phyloP scores from a whole-genome alignment of 2,888 invertebrate genomes.

The Azorinus chamasolen region DNA sequence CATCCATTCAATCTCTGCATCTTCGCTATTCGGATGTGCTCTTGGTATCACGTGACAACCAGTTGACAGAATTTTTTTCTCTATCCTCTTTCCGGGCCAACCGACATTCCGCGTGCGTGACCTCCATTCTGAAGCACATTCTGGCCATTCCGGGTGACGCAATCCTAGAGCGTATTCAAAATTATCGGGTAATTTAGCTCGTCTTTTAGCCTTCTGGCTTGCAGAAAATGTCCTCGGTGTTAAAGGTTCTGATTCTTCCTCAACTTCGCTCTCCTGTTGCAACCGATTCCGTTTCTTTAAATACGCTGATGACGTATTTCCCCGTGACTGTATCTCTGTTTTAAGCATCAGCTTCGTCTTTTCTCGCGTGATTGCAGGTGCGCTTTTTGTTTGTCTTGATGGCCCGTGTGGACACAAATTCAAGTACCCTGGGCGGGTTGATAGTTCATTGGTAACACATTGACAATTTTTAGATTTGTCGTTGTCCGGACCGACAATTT shows the following conservation, averaged over 20 bases:
- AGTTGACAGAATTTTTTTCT: conserved; percentile 60
- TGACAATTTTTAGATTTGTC: conserved; percentile 29
- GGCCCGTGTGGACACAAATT: conserved; percentile 39
- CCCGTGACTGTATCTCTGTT: conserved; percentile 50
- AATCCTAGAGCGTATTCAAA: conserved; percentile 67
- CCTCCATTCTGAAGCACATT: conserved; percentile 63
- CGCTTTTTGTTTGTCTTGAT: conserved; percentile 44
- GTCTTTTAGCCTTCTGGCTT: conserved; percentile 28
- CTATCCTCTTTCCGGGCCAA: conserved; percentile 67
- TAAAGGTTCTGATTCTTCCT: conserved; percentile 51
- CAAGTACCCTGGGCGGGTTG: conserved; percentile 54
- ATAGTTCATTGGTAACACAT: conserved; percentile 35
- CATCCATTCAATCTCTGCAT: conserved; percentile 71
- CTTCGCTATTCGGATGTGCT: conserved; percentile 60
- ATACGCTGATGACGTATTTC: conserved; percentile 56
- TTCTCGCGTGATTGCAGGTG: conserved; percentile 56
- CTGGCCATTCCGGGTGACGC: conserved; percentile 68
- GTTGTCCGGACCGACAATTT: conserved; percentile 50
- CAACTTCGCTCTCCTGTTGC: conserved; percentile 48
- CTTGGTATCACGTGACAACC: conserved; percentile 71
- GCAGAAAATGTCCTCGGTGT: conserved; percentile 50
- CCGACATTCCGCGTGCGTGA: conserved; percentile 62
- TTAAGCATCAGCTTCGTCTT: conserved; percentile 52
- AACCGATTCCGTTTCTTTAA: conserved; percentile 45
- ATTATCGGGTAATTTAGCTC: conserved; percentile 52